These are phyloP conservation scores for Baryphthengus martii DNA, from an alignment of 2,113 vertebrate genomes.

Conservation along the genomic window DNA sequence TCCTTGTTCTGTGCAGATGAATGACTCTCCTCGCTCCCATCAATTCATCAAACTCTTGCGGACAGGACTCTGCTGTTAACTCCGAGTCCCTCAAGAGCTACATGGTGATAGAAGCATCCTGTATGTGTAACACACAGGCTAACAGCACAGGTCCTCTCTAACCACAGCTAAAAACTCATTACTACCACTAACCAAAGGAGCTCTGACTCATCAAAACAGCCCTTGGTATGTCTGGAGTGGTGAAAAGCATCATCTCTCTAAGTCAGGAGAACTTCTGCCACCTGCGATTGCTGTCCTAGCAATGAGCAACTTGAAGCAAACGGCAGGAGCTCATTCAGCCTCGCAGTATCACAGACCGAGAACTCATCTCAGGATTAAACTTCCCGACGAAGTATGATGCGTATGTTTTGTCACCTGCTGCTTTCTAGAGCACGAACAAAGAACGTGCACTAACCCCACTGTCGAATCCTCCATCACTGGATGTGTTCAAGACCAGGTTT, in stretches of 20 bases:
- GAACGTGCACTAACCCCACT: background rate
- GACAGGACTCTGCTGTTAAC: background rate
- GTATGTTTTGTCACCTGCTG: background rate
- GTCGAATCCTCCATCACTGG: too few relatives aligned
- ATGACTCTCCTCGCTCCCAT: background rate
- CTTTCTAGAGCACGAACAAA: background rate
- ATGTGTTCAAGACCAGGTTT: too few relatives aligned
- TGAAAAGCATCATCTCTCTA: background rate
- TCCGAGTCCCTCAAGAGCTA: background rate
- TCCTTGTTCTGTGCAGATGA: background rate
- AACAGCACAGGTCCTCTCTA: background rate
- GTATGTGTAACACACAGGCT: accelerated
- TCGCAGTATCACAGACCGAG: background rate
- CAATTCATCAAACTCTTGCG: background rate
- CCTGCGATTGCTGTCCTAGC: background rate
- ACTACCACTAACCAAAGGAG: background rate
- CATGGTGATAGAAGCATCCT: too few relatives aligned
- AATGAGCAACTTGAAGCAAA: background rate
- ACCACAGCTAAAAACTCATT: background rate
- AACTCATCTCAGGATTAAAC: background rate
- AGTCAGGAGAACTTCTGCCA: background rate
- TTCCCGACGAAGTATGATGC: background rate
- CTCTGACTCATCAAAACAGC: background rate
- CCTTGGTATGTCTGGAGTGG: background rate
- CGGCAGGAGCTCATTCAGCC: background rate